Evolutionary conservation across 2,888 invertebrate species (phyloP).

Genomic region (Sinohyriopsis cumingii): DNA sequence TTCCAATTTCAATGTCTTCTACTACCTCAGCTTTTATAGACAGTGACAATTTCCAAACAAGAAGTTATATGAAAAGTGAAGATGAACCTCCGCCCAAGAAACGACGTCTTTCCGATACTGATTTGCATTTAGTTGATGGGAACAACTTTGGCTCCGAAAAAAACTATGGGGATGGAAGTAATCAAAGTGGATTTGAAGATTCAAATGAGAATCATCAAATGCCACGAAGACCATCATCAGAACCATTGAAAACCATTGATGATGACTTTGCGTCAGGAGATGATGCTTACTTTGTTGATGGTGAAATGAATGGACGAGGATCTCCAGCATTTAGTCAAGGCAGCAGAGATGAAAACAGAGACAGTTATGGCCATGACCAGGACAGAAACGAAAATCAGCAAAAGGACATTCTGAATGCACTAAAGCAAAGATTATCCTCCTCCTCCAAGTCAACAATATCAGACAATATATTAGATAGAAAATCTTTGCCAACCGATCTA

Average conservation of each 20-base stretch:
- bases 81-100: slow-evolving; percentile 34
- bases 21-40: slow-evolving; percentile 43
- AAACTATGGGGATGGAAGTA: slow-evolving; percentile 14
- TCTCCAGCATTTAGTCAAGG: slow-evolving; percentile 6
- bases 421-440: slow-evolving; percentile 37
- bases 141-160: slow-evolving; percentile 16
- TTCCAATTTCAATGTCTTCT: slow-evolving; percentile 29
- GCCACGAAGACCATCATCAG: slow-evolving; percentile 35
- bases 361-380: slow-evolving; percentile 16
- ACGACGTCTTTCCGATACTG: slow-evolving; percentile 47
- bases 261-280: slow-evolving; percentile 15
- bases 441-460: slow-evolving; percentile 28
- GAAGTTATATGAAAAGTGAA: slow-evolving; percentile 19
- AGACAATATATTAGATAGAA: slow-evolving; percentile 16
- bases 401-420: slow-evolving; percentile 39
- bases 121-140: slow-evolving; percentile 28
- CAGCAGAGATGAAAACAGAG: neutral
- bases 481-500: slow-evolving; percentile 30
- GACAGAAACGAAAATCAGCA: slow-evolving; percentile 12
- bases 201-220: slow-evolving; percentile 17
- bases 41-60: slow-evolving; percentile 20
- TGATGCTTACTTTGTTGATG: slow-evolving; percentile 1
- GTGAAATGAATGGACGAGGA: slow-evolving; percentile 3
- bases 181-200: slow-evolving; percentile 7
- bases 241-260: slow-evolving; percentile 14